Evolutionary conservation across 2,888 invertebrate species (phyloP).

Genomic region (Caradrina clavipalpis): DNA sequence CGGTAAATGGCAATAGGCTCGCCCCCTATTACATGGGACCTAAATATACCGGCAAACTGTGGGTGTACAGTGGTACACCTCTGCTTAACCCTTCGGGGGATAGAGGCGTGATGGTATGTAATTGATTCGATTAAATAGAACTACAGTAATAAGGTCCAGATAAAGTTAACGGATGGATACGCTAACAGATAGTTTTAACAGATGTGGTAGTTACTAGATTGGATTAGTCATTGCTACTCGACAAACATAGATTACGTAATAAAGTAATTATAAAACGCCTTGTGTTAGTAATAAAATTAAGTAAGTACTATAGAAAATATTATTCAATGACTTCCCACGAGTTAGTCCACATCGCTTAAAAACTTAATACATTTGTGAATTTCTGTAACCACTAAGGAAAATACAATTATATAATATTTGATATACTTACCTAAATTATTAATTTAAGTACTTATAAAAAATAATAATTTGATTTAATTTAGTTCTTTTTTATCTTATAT

Average conservation of each 20-base stretch:
- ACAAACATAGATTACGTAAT: slow-evolving; percentile 20
- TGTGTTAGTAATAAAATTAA: slow-evolving; percentile 3
- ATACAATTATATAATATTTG: too few species aligned
- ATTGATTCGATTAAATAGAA: too few species aligned
- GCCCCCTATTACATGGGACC: too few species aligned
- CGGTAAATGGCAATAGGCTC: too few species aligned
- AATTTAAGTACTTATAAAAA: too few species aligned
- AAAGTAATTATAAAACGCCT: slow-evolving; percentile 34
- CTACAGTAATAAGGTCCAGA: background rate
- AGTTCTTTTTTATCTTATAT: too few species aligned
- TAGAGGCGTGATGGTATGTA: too few species aligned
- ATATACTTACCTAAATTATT: too few species aligned
- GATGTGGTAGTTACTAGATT: slow-evolving; percentile 33
- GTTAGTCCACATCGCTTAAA: background rate
- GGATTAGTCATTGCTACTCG: slow-evolving; percentile 31
- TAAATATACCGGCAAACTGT: too few species aligned
- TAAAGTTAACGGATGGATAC: background rate
- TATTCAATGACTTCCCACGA: slow-evolving; percentile 15
- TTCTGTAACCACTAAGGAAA: background rate
- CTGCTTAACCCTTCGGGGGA: too few species aligned
- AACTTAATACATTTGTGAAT: background rate
- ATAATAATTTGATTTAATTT: too few species aligned
- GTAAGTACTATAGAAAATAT: background rate
- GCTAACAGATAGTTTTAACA: slow-evolving; percentile 37
- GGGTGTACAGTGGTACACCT: too few species aligned